Base-by-base conservation (phyloP, 2,888 invertebrate species). In the Pollenia griseotomentosa region DNA sequence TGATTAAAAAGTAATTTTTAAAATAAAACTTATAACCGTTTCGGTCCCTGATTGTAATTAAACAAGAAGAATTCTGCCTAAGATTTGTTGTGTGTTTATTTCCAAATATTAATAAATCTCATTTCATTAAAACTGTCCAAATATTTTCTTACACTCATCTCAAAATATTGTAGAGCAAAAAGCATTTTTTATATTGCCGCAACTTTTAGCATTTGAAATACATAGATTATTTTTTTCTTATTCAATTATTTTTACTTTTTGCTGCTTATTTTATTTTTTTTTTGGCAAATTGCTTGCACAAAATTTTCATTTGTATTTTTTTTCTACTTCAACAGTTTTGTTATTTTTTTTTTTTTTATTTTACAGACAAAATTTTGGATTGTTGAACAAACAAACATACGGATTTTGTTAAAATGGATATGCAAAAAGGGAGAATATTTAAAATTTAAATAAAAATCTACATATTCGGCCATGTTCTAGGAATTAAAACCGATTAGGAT, bases 241-340 rank as follows among this genome's bases (percentile, higher is more conserved):
- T 68, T 59, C 44, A 42, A 70, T 16, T 70, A 33, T 71, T 70
- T 63, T 82, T 73, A 77, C 57, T 87, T 77, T 82, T 86, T 68
- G 53, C 46, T 33, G 33, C 33, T 33, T 33, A 33, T n/a, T n/a
- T n/a, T 19, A 33, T 6, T 84, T 84, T 59, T 57, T 88, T 83
- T 88, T 87, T 92, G 90, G 90, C 90, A 91, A 92, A 81, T 89
- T 91, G 84, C 84, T 84, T 74, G 91, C 91, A 90, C 88, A 89
- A 90, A 91, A 90, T 89, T 89, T 91, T 90, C 89, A 90, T 90
- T 91, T 90, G 91, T 87, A 81, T 81, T 70, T 70, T n/a, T 71
- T 88, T 85, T 88, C 90, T 90, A 90, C 71, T 81, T 79, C 73
- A 86, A 83, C 75, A 75, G 80, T 81, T 86, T 77, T 46, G 57